phyloP scores from a whole-genome alignment of 1,140 invertebrate genomes.

The Eueides isabella region DNA sequence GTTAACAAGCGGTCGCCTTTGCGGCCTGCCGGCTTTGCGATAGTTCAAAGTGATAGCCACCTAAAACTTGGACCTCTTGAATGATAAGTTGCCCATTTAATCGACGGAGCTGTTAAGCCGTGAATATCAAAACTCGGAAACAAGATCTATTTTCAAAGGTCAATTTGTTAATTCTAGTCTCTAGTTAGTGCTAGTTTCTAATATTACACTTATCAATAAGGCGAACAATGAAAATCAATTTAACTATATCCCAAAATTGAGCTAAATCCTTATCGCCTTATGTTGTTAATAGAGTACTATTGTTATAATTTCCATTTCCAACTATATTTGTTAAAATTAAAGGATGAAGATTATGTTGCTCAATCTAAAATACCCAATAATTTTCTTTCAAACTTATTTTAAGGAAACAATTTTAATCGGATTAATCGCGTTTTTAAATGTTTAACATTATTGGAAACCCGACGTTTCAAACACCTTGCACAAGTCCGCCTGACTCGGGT shows the following conservation, averaged over 20 bases:
- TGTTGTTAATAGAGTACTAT: not conserved
- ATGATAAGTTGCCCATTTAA: slow-evolving; percentile 32
- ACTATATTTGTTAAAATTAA: not conserved
- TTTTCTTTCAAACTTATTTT: no score
- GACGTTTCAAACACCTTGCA: no score
- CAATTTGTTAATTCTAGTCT: slow-evolving; percentile 20
- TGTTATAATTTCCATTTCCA: not conserved
- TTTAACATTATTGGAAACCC: no score
- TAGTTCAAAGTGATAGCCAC: slow-evolving; percentile 46
- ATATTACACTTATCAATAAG: not conserved
- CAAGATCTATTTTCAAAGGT: slow-evolving; percentile 13
- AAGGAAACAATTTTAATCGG: no score
- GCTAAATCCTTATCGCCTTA: not conserved
- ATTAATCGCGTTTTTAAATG: no score
- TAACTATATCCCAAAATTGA: not conserved
- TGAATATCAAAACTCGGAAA: slow-evolving; percentile 27
- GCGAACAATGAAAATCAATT: slow-evolving; percentile 3
- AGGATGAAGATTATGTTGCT: not conserved
- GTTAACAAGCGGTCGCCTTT: slow-evolving; percentile 50
- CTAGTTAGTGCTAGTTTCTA: not conserved
- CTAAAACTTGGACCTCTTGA: slow-evolving; percentile 34
- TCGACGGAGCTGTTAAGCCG: slow-evolving; percentile 34
- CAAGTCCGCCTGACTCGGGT: no score
- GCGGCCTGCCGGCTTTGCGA: slow-evolving; percentile 40
- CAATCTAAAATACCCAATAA: not conserved